Base-by-base conservation (phyloP, 2,888 invertebrate species). In the Nesidiocoris tenuis region DNA sequence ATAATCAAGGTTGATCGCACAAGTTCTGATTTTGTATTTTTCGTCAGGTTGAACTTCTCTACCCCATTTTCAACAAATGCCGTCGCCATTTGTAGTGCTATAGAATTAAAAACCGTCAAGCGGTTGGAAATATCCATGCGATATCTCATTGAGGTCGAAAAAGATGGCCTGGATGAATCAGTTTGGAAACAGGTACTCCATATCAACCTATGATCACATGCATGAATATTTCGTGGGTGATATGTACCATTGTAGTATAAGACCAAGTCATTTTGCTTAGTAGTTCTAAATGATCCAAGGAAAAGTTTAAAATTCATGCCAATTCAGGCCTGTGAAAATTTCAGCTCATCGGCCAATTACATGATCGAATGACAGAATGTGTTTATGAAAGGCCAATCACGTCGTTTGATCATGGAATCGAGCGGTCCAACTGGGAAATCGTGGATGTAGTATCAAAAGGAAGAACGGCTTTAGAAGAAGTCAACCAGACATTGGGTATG, bases 21-120 rank as follows among this genome's bases (percentile, higher is more conserved):
- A n/a, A n/a, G n/a, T n/a, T n/a, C n/a, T n/a, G n/a, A n/a, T n/a
- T n/a, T n/a, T n/a, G n/a, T n/a, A n/a, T 55, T 65, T 3, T 18
- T 81, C 84, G 85, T 80, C 82, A 91, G 96, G 80, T 90, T 96
- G 81, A 95, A 96, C 84, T 97, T 97, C 83, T 96, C 95, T 17
- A 98, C 98, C 56, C 91, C 98, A 0, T 94, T 94, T 83, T 97
- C 96, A 0, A 97, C 96, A 80, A 98, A 98, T 85, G 95, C 96
- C 24, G 93, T 98, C 0, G 95, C 96, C 71, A 97, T 98, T 80
- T 96, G 95, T 83, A 89, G 90, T 79, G 92, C 94, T 81, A 88
- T 96, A 61, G 93, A 94, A 1, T 84, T 97, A 39, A 84, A 85
- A 57, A 88, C 90, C 83, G 87, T 98, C 2, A 87, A 85, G 1